Conservation (phyloP, 1,140 invertebrate genomes). For the Oncopodura yosiiana region DNA sequence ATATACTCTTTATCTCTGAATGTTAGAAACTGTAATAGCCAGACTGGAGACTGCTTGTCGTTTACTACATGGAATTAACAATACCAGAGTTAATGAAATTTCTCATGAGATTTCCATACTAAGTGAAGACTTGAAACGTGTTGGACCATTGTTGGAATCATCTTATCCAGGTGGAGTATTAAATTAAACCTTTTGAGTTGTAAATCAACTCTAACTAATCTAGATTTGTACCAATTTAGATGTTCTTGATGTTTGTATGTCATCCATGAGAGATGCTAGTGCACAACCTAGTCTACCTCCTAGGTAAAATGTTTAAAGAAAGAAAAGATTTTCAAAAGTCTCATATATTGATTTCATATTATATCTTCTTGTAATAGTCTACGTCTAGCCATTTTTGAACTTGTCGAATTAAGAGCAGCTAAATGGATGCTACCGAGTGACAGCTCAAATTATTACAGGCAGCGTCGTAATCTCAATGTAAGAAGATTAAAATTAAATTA, state of each 20-base stretch:
- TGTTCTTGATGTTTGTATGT: constrained; percentile 32
- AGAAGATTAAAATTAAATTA: neutral
- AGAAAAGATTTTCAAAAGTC: too few relatives aligned
- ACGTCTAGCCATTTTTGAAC: constrained; percentile 33
- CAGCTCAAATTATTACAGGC: constrained; percentile 31
- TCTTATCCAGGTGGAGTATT: constrained; percentile 27
- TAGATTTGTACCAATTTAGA: constrained; percentile 7
- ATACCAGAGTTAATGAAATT: constrained; percentile 15
- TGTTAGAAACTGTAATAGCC: constrained; percentile 29
- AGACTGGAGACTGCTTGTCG: constrained; percentile 29
- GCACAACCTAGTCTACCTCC: constrained; percentile 28
- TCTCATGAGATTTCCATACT: constrained; percentile 29
- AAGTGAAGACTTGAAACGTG: constrained; percentile 25
- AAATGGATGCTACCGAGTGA: constrained; percentile 32
- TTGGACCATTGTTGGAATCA: constrained; percentile 29
- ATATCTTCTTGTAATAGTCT: constrained; percentile 10
- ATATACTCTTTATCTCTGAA: too few relatives aligned
- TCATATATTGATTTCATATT: too few relatives aligned
- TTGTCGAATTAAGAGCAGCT: constrained; percentile 32
- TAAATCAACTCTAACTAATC: too few relatives aligned
- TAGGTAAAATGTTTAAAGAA: too few relatives aligned
- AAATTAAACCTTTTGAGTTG: too few relatives aligned
- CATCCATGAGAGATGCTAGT: constrained; percentile 32
- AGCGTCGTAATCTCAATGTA: constrained; percentile 28
- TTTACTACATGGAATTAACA: constrained; percentile 26